Conservation (phyloP, 2,113 vertebrate genomes). For the Psammodynastes pulverulentus region DNA sequence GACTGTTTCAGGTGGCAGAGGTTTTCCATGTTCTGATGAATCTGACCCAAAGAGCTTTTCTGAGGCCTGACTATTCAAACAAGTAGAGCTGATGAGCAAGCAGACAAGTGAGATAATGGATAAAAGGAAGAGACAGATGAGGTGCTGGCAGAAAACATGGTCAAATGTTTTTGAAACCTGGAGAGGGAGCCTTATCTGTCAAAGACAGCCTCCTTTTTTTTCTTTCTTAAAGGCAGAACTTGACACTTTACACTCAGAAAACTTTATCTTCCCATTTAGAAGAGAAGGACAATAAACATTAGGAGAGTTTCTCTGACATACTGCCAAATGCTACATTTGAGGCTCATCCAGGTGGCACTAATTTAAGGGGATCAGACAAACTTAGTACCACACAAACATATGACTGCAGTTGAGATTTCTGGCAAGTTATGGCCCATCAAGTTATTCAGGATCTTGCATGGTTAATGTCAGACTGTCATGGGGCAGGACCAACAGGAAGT, state of each 20-base stretch:
- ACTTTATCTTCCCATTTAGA: constrained; percentile 69
- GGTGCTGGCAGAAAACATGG: constrained; percentile 73
- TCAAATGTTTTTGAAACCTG: constrained; percentile 72
- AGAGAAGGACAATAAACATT: constrained; percentile 54
- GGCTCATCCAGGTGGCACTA: constrained; percentile 1
- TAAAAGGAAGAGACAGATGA: constrained; percentile 78
- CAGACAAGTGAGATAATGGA: constrained; percentile 73
- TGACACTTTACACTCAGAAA: constrained; percentile 64
- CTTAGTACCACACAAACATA: background rate
- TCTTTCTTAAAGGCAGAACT: constrained; percentile 60
- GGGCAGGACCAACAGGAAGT: background rate
- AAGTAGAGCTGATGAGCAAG: constrained; percentile 70
- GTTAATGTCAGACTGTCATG: background rate
- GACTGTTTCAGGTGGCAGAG: background rate
- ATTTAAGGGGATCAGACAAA: background rate
- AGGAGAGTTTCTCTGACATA: constrained; percentile 64
- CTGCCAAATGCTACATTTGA: constrained; percentile 47
- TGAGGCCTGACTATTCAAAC: constrained; percentile 56
- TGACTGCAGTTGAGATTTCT: background rate
- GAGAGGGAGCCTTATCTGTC: constrained; percentile 69
- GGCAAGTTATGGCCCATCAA: background rate
- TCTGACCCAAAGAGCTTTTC: background rate
- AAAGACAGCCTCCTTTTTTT: constrained; percentile 56
- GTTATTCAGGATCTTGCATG: background rate
- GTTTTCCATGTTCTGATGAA: background rate